Evolutionary conservation across 2,113 vertebrate species (phyloP).

Genomic region (Tapirus terrestris): DNA sequence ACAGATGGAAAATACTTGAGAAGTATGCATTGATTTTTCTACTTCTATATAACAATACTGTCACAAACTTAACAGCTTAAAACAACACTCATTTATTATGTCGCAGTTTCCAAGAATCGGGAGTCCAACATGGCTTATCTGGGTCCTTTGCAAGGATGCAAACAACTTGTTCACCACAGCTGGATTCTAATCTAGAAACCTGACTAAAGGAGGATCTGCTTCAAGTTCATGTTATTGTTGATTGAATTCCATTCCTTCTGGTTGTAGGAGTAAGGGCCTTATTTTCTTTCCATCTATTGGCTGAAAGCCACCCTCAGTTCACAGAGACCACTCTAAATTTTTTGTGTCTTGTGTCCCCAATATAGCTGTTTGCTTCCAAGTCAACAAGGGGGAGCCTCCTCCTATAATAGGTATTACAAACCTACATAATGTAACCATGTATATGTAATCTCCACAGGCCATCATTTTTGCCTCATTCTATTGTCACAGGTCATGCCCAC

Average conservation of each 20-base stretch:
- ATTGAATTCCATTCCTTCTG: background rate
- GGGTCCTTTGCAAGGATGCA: background rate
- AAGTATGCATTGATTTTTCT: background rate
- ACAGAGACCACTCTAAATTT: background rate
- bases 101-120: background rate
- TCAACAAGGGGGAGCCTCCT: background rate
- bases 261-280: fast-evolving
- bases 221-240: background rate
- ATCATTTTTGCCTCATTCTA: background rate
- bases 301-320: background rate
- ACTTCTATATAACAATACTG: background rate
- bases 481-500: background rate
- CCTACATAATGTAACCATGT: background rate
- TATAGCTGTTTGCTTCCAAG: background rate
- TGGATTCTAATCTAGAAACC: background rate
- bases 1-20: background rate
- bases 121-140: background rate
- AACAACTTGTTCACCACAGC: background rate
- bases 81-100: background rate
- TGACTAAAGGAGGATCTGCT: background rate
- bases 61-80: background rate
- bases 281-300: background rate
- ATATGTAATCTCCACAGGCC: too few species aligned
- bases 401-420: background rate
- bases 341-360: background rate